phyloP scores from a whole-genome alignment of 2,888 invertebrate genomes.

The Zhuqinia jingwanae region DNA sequence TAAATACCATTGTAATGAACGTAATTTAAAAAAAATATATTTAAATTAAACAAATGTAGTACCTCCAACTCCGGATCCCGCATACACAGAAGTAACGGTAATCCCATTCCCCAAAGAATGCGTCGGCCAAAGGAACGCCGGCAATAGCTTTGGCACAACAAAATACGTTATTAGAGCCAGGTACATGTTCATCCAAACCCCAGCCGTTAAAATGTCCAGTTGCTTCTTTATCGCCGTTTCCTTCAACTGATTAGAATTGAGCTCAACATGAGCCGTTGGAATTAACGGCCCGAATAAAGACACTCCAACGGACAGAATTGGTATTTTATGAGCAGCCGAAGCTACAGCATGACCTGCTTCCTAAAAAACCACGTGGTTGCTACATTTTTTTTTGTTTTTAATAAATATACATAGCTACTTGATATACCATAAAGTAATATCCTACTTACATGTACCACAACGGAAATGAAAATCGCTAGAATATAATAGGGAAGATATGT shows the following conservation, averaged over 20 bases:
- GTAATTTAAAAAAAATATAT: background rate
- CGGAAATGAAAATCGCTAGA: slow-evolving; percentile 78
- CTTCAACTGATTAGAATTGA: slow-evolving; percentile 77
- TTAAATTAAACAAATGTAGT: background rate
- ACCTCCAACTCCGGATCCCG: slow-evolving; percentile 78
- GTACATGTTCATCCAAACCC: slow-evolving; percentile 79
- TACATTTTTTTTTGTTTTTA: no score
- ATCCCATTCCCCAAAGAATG: slow-evolving; percentile 77
- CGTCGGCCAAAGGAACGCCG: slow-evolving; percentile 77
- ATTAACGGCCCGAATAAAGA: slow-evolving; percentile 78
- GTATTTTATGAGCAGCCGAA: slow-evolving; percentile 78
- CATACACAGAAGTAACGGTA: slow-evolving; percentile 76
- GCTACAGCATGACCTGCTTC: slow-evolving; percentile 78
- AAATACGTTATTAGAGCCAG: slow-evolving; percentile 78
- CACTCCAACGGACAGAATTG: slow-evolving; percentile 78
- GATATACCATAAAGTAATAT: no score
- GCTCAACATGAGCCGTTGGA: slow-evolving; percentile 78
- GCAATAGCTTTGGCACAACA: slow-evolving; percentile 77
- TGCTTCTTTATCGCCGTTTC: slow-evolving; percentile 77
- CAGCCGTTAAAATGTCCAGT: slow-evolving; percentile 78
- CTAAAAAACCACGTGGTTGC: no score
- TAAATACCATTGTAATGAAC: no score
- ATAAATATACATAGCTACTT: no score
- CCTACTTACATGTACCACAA: slow-evolving; percentile 79
- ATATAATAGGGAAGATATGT: slow-evolving; percentile 78